Evolutionary conservation across 2,888 invertebrate genomes (phyloP).

Genomic region (Cantharis rustica): DNA sequence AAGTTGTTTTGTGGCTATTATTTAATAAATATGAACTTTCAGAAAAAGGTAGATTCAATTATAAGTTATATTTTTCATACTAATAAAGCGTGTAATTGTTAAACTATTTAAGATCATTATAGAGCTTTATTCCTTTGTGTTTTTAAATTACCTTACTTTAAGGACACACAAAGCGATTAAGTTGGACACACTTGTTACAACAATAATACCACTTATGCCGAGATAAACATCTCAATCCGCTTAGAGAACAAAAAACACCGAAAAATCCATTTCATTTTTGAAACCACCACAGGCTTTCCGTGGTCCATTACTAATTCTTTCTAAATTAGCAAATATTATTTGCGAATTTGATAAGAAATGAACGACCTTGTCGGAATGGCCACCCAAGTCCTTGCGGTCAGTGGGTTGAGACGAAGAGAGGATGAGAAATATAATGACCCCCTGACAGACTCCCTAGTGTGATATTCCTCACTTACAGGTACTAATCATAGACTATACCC

Average conservation of each 20-base stretch:
- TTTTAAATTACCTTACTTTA: constrained; percentile 22
- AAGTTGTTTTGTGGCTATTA: neutral
- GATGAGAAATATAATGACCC: constrained; percentile 27
- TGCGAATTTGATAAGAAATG: constrained; percentile 29
- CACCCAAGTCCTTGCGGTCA: constrained; percentile 37
- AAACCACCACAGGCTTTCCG: constrained; percentile 24
- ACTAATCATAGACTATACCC: constrained; percentile 41
- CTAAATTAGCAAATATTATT: constrained; percentile 32
- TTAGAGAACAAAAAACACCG: constrained; percentile 23
- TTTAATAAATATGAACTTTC: neutral
- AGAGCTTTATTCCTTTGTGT: constrained; percentile 17
- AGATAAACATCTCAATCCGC: constrained; percentile 29
- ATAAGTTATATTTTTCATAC: constrained; percentile 10
- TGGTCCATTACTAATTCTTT: constrained; percentile 32
- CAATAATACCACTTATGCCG: constrained; percentile 24
- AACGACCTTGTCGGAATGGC: constrained; percentile 34
- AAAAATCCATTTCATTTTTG: constrained; percentile 28
- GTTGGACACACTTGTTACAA: constrained; percentile 25
- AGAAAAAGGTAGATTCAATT: constrained; percentile 10
- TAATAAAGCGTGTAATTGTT: constrained; percentile 25
- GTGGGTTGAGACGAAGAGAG: constrained; percentile 20
- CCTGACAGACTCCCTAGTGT: constrained; percentile 41
- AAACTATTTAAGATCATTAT: constrained; percentile 11
- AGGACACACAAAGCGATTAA: constrained; percentile 23
- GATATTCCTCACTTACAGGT: constrained; percentile 43